Base-by-base conservation (phyloP, 2,113 vertebrate genomes). In the Macrotus californicus region DNA sequence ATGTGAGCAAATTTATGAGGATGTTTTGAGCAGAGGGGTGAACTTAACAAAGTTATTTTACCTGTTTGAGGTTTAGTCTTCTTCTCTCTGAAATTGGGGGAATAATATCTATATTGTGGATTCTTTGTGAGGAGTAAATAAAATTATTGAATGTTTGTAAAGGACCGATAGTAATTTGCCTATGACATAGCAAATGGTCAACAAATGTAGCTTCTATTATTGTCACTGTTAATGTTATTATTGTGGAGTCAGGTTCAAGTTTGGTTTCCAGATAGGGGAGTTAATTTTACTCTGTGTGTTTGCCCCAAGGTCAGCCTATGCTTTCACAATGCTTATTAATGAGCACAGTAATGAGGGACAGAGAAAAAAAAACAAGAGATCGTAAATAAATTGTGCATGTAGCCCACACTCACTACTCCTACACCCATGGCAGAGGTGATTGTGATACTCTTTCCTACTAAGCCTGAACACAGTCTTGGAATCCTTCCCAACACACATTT, bases 191-290 rank as follows among this genome's bases (percentile, higher is more conserved):
- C 77, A 96, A 64, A 91, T 85, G 29, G 39, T 90, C 72, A 56
- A 54, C 39, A 92, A 72, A 73, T 34, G 13, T 64, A 70, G 46
- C 46, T 76, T 52, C 16, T 39, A 14, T 70, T 95, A 46, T 89
- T 94, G 24, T 46, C 41, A 21, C 41, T 84, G 64, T 70, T 87
- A 76, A 82, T 72, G 56, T 67, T 94, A 73, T 72, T 64, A 83
- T 39, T 64, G 11, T 92, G 19, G 81, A 67, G 31, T 79, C 75
- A 91, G 14, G 21, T 76, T 96, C 92, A 94, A 93, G 24, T 73
- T 91, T 69, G 41, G 83, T 69, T 95, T 41, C 50, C 76, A 93
- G 54, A 81, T 66, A 77, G 15, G 87, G n/a, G 72, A 86, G 14
- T 82, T 93, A 81, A 80, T 83, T 93, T 67, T 77, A 85, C 18